A percentile compares a stretch with the other conserved stretches of the same genome.
Conservation (phyloP, 2,113 vertebrate genomes). For the Arizona elegans region DNA sequence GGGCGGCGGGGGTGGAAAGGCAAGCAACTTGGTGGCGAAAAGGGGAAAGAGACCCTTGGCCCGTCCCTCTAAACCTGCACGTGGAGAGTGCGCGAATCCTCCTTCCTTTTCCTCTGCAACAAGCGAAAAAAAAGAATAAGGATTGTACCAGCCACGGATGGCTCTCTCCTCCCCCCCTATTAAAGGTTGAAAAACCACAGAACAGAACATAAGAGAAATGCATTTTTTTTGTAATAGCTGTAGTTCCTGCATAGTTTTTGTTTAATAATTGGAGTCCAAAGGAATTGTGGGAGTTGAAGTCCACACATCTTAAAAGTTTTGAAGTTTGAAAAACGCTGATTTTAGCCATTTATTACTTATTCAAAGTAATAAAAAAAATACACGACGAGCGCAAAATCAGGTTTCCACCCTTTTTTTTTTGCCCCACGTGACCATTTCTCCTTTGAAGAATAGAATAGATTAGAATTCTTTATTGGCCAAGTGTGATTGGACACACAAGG, state of each 20-base stretch:
- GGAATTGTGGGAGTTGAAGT: background rate
- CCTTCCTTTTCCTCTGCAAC: background rate
- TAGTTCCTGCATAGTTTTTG: background rate
- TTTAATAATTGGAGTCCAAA: background rate
- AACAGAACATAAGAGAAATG: background rate
- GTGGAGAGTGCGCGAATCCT: fast-evolving
- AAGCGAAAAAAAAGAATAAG: background rate
- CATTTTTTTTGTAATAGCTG: background rate
- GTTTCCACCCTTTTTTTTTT: background rate
- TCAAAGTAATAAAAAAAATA: background rate
- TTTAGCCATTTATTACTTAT: background rate
- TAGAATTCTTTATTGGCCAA: too few species aligned
- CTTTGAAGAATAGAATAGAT: background rate
- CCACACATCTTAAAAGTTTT: background rate
- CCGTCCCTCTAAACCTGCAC: background rate
- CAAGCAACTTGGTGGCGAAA: background rate
- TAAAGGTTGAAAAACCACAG: background rate
- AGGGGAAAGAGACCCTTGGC: background rate
- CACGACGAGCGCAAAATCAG: background rate
- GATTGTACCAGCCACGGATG: background rate
- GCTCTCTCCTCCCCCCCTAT: background rate
- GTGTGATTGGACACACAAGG: too few species aligned
- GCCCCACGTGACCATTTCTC: background rate
- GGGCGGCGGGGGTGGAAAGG: background rate
- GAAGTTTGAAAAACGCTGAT: background rate